Evolutionary conservation across 2,888 invertebrate species (phyloP).

Genomic region (Bellardia pandia): DNA sequence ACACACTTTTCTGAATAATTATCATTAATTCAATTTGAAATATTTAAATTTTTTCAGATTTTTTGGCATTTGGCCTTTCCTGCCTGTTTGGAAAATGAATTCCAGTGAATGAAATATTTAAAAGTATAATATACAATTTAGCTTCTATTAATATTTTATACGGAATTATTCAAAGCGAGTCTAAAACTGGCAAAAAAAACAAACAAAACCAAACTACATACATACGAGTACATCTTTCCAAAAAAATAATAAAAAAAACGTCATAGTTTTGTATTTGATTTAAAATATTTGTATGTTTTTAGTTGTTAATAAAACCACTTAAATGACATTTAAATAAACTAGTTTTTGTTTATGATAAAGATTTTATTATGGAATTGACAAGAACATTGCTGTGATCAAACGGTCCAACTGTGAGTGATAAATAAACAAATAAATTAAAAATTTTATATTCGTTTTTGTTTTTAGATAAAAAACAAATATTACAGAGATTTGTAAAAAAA

Average conservation of each 20-base stretch:
- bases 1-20: neutral
- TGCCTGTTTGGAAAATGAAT: neutral
- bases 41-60: neutral
- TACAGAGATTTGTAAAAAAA: neutral
- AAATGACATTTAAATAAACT: conserved; percentile 50
- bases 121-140: neutral
- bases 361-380: conserved; percentile 9
- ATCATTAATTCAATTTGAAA: neutral
- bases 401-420: neutral
- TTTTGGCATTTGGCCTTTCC: neutral
- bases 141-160: neutral
- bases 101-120: too few species aligned
- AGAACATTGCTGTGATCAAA: neutral
- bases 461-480: neutral
- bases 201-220: neutral
- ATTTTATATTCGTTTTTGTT: neutral
- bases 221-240: neutral
- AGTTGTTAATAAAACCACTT: conserved; percentile 3
- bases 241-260: neutral
- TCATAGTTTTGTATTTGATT: neutral
- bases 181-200: neutral
- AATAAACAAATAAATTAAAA: neutral
- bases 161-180: neutral
- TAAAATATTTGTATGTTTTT: neutral
- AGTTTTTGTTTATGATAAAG: conserved; percentile 25